phyloP scores from a whole-genome alignment of 2,113 vertebrate species.

The Sphyrna mokarran region DNA sequence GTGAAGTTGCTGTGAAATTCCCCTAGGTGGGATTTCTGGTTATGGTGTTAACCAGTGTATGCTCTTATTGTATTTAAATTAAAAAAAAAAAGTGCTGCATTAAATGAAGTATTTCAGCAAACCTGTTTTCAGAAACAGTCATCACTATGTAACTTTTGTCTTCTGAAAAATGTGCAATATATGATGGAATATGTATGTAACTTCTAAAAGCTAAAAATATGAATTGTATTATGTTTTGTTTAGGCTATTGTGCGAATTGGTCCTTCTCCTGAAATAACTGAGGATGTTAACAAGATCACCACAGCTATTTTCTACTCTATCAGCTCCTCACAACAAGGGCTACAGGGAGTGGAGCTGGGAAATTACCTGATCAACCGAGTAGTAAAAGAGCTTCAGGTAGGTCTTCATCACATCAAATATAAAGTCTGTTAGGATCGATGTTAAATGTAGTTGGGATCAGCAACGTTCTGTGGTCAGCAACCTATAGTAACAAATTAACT shows the following conservation, averaged over 20 bases:
- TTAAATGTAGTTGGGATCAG: not conserved
- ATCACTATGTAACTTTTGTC: not conserved
- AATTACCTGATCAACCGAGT: constrained; percentile 88
- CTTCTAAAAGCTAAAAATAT: not conserved
- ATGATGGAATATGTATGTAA: not conserved
- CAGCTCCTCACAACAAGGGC: constrained; percentile 81
- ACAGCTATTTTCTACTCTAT: constrained; percentile 91
- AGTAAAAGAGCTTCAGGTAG: constrained; percentile 84
- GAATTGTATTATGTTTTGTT: constrained; percentile 30
- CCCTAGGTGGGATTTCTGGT: no score
- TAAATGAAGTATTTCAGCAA: not conserved
- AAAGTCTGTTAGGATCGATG: not conserved
- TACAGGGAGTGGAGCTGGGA: constrained; percentile 90
- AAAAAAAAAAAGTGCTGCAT: not conserved
- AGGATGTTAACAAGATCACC: constrained; percentile 71
- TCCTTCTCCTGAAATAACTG: constrained; percentile 57
- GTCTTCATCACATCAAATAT: constrained; percentile 40
- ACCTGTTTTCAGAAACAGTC: not conserved
- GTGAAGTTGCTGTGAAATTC: no score
- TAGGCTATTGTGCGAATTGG: constrained; percentile 82
- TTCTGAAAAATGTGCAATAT: not conserved
- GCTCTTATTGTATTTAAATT: not conserved
- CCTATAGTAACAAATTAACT: not conserved
- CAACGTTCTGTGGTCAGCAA: not conserved
- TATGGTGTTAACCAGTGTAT: not conserved